phyloP scores from a whole-genome alignment of 1,140 invertebrate genomes.

The Cepaea nemoralis region DNA sequence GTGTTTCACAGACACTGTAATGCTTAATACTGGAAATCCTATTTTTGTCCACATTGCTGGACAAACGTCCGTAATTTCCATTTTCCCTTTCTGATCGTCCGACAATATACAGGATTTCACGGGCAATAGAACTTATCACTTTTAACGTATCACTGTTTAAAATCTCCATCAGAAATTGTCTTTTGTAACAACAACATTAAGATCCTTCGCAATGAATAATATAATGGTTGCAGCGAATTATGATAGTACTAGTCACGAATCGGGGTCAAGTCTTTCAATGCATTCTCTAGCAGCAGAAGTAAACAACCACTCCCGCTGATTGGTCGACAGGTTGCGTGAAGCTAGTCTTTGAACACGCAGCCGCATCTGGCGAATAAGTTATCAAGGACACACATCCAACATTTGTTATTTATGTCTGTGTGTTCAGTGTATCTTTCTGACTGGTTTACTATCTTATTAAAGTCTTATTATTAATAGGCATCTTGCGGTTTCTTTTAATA shows the following conservation, averaged over 20 bases:
- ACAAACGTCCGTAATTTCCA: neutral
- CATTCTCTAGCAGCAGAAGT: slow-evolving; percentile 31
- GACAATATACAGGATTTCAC: neutral
- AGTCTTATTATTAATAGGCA: too few species aligned
- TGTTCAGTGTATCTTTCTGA: too few species aligned
- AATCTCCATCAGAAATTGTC: neutral
- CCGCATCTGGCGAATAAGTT: slow-evolving; percentile 26
- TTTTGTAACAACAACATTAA: neutral
- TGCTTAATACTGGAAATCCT: neutral
- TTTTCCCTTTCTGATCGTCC: neutral
- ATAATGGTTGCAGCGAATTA: neutral
- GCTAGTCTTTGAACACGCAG: neutral
- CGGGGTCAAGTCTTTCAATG: slow-evolving; percentile 30
- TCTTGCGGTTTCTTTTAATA: too few species aligned
- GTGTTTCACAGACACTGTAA: neutral
- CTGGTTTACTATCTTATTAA: too few species aligned
- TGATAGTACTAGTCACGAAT: neutral
- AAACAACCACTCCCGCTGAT: slow-evolving; percentile 34
- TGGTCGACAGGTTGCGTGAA: slow-evolving; percentile 8
- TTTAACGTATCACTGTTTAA: neutral
- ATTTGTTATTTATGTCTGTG: too few species aligned
- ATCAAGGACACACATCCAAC: slow-evolving; percentile 20
- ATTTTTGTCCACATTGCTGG: slow-evolving; percentile 3
- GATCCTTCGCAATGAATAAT: neutral
- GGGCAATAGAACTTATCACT: neutral